These are phyloP conservation scores for Diglossa brunneiventris DNA, from an alignment of 2,113 vertebrate species.

Conservation along the genomic window DNA sequence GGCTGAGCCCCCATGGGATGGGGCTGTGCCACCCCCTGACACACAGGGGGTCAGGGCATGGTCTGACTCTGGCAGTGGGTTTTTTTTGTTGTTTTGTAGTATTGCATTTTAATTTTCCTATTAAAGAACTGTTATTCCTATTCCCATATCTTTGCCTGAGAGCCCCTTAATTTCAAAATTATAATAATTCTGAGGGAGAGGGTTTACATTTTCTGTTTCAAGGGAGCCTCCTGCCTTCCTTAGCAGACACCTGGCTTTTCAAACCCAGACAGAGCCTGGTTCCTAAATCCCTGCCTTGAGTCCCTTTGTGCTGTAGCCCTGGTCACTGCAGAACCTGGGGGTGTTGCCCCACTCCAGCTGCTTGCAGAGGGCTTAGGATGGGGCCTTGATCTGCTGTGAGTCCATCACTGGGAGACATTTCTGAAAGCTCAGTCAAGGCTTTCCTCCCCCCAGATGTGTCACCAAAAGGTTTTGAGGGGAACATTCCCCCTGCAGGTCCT, in stretches of 20 bases:
- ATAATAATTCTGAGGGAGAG: background rate
- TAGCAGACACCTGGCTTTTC: background rate
- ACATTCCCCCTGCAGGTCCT: background rate
- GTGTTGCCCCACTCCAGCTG: accelerated
- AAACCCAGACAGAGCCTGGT: background rate
- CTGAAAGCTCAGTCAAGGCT: background rate
- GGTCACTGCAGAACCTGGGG: background rate
- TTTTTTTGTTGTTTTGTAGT: background rate
- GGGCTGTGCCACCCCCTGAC: background rate
- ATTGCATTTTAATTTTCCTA: background rate
- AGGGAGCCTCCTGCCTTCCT: background rate
- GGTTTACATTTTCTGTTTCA: background rate
- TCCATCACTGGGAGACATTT: background rate
- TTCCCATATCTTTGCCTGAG: background rate
- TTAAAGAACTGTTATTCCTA: background rate
- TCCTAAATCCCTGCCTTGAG: background rate
- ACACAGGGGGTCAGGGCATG: background rate
- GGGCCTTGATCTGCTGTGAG: background rate
- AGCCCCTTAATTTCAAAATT: background rate
- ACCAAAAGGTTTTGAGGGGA: background rate
- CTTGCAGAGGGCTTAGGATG: background rate
- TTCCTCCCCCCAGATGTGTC: too few species aligned
- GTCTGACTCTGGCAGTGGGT: too few species aligned
- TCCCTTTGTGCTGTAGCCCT: background rate
- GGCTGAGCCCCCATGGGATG: background rate